Conservation (phyloP, 2,113 vertebrate species). For the Ifrita kowaldi region DNA sequence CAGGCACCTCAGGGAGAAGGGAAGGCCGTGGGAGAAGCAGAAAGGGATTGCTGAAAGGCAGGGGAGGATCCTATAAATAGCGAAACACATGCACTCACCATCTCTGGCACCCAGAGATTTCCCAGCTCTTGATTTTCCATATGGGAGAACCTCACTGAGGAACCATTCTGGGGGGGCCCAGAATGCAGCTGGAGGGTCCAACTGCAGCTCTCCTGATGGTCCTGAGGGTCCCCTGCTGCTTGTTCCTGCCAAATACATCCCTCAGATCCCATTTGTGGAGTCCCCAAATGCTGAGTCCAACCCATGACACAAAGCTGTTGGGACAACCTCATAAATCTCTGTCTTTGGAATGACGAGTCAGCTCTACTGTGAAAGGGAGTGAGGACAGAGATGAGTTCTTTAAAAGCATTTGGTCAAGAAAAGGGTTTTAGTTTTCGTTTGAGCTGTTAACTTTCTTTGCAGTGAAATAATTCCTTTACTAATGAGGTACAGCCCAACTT, state of each 20-base stretch:
- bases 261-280: background rate
- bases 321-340: background rate
- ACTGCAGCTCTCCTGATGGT: background rate
- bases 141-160: background rate
- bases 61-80: accelerated
- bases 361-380: background rate
- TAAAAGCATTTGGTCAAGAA: background rate
- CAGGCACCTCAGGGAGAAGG: background rate
- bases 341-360: background rate
- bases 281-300: background rate
- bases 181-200: too few species aligned
- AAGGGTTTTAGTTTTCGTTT: background rate
- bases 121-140: background rate
- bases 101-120: background rate
- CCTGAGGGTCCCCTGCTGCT: background rate
- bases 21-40: too few species aligned
- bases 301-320: background rate
- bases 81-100: background rate
- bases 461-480: background rate
- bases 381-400: background rate
- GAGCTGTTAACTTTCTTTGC: background rate
- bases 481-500: background rate
- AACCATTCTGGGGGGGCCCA: accelerated
- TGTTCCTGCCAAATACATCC: background rate
- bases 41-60: background rate